Evolutionary conservation across 2,888 invertebrate genomes (phyloP).

Genomic region (Hydrotaea diabolus): DNA sequence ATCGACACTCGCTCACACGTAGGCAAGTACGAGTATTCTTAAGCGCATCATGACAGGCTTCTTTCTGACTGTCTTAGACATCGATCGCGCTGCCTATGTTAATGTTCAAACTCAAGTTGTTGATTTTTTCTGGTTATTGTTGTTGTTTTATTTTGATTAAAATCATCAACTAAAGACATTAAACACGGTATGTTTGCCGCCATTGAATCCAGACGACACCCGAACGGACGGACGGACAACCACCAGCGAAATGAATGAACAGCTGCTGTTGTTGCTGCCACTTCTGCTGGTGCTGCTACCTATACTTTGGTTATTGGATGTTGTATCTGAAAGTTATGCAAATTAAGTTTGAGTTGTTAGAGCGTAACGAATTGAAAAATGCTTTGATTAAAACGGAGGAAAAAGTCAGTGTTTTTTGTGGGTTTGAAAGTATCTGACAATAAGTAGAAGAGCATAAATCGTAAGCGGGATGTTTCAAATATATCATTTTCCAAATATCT

Average conservation of each 20-base stretch:
- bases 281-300: constrained; percentile 22
- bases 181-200: constrained; percentile 46
- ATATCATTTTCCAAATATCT: not conserved
- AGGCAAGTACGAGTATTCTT: not conserved
- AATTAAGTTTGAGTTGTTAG: constrained; percentile 59
- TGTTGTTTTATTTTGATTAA: constrained; percentile 55
- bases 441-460: constrained; percentile 46
- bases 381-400: constrained; percentile 63
- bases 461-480: constrained; percentile 14
- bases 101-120: constrained; percentile 48
- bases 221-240: not conserved
- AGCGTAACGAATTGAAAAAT: constrained; percentile 75
- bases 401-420: not conserved
- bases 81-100: constrained; percentile 34
- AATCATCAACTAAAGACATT: constrained; percentile 62
- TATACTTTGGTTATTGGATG: not conserved
- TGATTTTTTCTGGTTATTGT: constrained; percentile 22
- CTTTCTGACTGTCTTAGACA: no score
- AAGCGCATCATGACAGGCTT: not conserved
- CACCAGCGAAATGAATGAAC: constrained; percentile 43
- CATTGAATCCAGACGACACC: constrained; percentile 22
- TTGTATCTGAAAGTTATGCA: constrained; percentile 60
- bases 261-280: constrained; percentile 54
- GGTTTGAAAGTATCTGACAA: constrained; percentile 49
- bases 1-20: not conserved